These are phyloP conservation scores for Aythya fuligula DNA, from an alignment of 2,797 vertebrate species.

Conservation along the genomic window DNA sequence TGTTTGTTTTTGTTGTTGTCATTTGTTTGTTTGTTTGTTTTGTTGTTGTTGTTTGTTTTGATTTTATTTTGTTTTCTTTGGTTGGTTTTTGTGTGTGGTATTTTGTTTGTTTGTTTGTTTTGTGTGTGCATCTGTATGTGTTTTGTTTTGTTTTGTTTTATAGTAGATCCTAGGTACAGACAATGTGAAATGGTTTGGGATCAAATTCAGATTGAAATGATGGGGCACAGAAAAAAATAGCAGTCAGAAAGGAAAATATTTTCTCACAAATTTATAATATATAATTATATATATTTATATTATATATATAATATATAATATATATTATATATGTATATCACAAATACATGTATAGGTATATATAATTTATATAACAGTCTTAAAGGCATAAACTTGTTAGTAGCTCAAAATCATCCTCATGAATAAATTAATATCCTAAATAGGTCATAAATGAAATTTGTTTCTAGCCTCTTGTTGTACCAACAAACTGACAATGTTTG, in stretches of 20 bases:
- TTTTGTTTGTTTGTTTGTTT: neutral
- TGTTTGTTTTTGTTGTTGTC: neutral
- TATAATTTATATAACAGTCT: neutral
- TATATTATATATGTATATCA: too few relatives aligned
- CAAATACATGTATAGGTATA: neutral
- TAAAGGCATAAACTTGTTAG: conserved; percentile 17
- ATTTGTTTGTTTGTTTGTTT: neutral
- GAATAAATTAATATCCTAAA: conserved; percentile 42
- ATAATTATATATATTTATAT: too few relatives aligned
- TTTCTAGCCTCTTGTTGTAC: neutral
- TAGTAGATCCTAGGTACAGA: conserved; percentile 14
- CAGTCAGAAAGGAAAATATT: neutral
- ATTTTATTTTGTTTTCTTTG: neutral
- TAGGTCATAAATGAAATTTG: neutral
- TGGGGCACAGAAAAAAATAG: conserved; percentile 26
- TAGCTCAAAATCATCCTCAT: conserved; percentile 1
- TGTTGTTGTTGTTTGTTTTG: neutral
- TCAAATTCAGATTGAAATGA: neutral
- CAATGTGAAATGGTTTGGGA: conserved; percentile 34
- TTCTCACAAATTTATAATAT: neutral
- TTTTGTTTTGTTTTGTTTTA: conserved; percentile 2
- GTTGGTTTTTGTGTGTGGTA: neutral
- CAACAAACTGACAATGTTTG: neutral
- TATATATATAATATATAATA: too few relatives aligned
- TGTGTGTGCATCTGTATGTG: too few relatives aligned